Evolutionary conservation across 2,797 vertebrate genomes (phyloP).

Genomic region (Artibeus lituratus): DNA sequence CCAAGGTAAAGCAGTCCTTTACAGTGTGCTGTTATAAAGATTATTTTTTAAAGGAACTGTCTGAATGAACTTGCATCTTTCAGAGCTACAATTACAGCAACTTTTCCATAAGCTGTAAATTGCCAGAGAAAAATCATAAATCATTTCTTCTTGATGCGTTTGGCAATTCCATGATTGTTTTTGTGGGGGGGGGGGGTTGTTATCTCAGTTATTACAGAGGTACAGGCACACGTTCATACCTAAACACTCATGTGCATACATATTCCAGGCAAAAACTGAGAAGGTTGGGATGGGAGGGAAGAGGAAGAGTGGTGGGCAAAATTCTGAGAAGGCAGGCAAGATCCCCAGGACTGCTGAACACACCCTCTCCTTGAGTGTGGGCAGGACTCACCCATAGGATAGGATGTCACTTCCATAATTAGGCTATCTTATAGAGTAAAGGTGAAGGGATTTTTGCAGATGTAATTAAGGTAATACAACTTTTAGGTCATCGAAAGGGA

Average conservation of each 20-base stretch:
- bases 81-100: neutral
- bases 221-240: rapidly evolving
- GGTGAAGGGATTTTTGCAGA: neutral
- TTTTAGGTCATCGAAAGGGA: neutral
- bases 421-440: neutral
- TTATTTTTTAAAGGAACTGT: neutral
- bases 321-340: neutral
- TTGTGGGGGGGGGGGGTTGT: neutral
- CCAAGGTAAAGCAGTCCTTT: neutral
- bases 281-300: neutral
- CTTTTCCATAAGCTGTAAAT: neutral
- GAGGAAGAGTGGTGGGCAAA: neutral
- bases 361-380: neutral
- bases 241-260: neutral
- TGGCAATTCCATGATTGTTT: neutral
- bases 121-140: neutral
- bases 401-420: neutral
- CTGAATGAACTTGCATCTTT: neutral
- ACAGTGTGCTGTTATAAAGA: neutral
- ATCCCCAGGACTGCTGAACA: rapidly evolving
- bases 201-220: neutral
- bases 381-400: neutral
- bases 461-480: neutral
- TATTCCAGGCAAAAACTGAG: neutral
- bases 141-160: neutral